These are phyloP conservation scores for Sebastiscus albofasciatus DNA, from an alignment of 2,797 vertebrate genomes.

Conservation along the genomic window DNA sequence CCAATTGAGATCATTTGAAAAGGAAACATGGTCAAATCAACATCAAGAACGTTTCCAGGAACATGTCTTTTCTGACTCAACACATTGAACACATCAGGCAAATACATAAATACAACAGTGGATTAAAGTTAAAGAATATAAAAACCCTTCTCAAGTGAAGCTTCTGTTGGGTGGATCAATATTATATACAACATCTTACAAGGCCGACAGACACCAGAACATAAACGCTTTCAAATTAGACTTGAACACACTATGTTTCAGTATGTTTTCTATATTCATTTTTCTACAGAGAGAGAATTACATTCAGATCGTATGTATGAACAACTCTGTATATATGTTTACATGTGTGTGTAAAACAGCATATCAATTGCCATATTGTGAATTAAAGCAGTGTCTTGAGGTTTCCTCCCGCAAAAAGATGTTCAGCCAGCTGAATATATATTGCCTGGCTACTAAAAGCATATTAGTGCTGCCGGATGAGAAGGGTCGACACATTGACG, in stretches of 20 bases:
- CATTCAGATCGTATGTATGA: background rate
- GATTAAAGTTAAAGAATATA: slow-evolving; percentile 11
- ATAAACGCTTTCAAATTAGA: background rate
- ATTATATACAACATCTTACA: slow-evolving; percentile 46
- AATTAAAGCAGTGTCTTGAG: background rate
- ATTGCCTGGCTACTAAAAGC: background rate
- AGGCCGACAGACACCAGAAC: background rate
- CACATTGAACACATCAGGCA: background rate
- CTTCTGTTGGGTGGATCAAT: slow-evolving; percentile 7
- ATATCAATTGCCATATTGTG: background rate
- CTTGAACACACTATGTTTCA: background rate
- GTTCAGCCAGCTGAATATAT: slow-evolving; percentile 34
- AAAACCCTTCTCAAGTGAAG: background rate
- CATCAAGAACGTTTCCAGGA: background rate
- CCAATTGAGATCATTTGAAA: background rate
- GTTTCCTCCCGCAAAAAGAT: background rate
- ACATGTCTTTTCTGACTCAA: background rate
- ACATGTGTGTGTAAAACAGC: background rate
- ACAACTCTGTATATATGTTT: background rate
- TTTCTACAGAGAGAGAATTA: background rate
- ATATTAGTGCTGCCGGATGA: background rate
- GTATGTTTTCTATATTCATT: background rate
- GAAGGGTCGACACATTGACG: background rate
- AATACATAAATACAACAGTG: slow-evolving; percentile 37
- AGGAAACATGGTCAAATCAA: background rate